A percentile compares a stretch with the other conserved stretches of the same genome.
Conservation (phyloP, 2,888 invertebrate species). For the Chironomus tentans region DNA sequence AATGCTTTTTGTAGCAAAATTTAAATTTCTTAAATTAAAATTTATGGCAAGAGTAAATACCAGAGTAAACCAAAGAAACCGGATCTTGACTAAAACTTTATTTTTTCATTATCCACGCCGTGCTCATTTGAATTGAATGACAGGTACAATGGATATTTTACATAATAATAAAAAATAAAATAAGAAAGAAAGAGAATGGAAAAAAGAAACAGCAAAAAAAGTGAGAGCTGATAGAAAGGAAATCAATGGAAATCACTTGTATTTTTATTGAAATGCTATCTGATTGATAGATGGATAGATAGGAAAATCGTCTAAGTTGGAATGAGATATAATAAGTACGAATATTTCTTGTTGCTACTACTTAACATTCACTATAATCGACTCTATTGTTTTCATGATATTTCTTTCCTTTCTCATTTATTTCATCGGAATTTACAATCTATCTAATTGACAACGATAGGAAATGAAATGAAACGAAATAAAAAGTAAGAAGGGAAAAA, state of each 20-base stretch:
- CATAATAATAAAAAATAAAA: background rate
- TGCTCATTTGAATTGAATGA: conserved; percentile 13
- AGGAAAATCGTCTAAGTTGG: no score
- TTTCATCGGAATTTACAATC: background rate
- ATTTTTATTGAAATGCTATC: background rate
- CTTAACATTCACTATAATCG: background rate
- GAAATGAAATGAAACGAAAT: background rate
- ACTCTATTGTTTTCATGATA: background rate
- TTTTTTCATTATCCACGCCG: background rate
- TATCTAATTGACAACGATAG: background rate
- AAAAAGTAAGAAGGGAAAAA: background rate
- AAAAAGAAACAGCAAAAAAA: background rate
- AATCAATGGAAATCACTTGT: background rate
- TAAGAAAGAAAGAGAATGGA: no score
- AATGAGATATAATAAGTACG: background rate
- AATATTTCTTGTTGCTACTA: background rate
- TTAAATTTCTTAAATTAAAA: no score
- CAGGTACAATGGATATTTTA: conserved; percentile 8
- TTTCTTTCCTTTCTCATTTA: background rate
- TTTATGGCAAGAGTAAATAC: no score
- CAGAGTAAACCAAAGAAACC: no score
- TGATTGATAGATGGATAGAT: no score
- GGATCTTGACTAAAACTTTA: no score
- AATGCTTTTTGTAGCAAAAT: no score
- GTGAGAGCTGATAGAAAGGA: background rate